Conservation (phyloP, 2,888 invertebrate genomes). For the Ormyrus pomaceus region DNA sequence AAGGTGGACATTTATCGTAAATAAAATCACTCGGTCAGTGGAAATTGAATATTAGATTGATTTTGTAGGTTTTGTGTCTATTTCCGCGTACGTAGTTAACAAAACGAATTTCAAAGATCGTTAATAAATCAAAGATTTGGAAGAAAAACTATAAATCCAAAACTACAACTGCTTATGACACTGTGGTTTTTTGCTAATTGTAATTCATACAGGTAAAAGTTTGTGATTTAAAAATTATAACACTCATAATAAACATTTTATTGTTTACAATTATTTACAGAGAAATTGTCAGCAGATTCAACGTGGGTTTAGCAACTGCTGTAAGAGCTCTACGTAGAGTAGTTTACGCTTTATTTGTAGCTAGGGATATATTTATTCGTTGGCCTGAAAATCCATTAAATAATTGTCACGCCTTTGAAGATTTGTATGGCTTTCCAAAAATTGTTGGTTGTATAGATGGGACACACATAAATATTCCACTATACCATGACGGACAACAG, state of each 20-base stretch:
- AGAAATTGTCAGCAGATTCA: constrained; percentile 1
- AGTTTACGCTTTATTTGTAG: background rate
- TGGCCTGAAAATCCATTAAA: constrained; percentile 6
- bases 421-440: constrained; percentile 2
- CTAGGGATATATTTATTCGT: background rate
- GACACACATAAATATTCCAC: background rate
- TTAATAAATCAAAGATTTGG: background rate
- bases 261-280: background rate
- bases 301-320: background rate
- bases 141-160: background rate
- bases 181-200: constrained; percentile 14
- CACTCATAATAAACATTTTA: background rate
- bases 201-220: constrained; percentile 7
- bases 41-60: too few species aligned
- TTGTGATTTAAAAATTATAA: background rate
- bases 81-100: too few species aligned
- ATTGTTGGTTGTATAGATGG: constrained; percentile 8
- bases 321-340: background rate
- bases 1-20: too few species aligned
- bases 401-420: background rate
- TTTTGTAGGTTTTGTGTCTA: too few species aligned
- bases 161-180: background rate
- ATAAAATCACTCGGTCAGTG: too few species aligned
- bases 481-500: background rate
- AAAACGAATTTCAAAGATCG: too few species aligned